Evolutionary conservation across 2,888 invertebrate species (phyloP).

Genomic region (Polydrusus tereticollis): DNA sequence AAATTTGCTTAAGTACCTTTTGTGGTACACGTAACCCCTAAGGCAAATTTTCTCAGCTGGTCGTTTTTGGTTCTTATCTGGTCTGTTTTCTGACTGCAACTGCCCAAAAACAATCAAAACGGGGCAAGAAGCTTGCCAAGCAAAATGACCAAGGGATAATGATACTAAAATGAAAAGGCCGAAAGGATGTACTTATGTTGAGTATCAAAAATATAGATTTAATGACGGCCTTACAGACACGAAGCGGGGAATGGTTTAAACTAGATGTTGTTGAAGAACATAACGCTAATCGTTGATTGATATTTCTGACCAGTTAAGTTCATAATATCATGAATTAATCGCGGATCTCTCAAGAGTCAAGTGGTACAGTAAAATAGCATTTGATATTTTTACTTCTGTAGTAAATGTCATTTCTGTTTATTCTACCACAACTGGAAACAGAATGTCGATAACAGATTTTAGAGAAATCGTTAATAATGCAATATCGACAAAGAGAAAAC

Average conservation of each 20-base stretch:
- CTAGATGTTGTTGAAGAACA: neutral
- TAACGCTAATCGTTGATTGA: neutral
- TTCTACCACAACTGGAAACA: neutral
- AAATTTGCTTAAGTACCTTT: too few relatives aligned
- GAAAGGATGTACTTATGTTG: neutral
- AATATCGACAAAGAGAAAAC: neutral
- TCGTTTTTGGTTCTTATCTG: too few relatives aligned
- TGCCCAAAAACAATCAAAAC: neutral
- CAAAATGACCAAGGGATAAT: neutral
- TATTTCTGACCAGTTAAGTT: neutral
- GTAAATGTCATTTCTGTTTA: neutral
- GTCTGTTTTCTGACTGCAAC: neutral
- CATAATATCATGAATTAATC: neutral
- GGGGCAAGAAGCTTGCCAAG: neutral
- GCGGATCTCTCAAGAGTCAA: neutral
- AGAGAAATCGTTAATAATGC: neutral
- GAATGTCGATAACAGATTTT: neutral
- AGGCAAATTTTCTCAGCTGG: too few relatives aligned
- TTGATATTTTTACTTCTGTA: neutral
- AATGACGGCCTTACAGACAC: neutral
- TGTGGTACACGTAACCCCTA: too few relatives aligned
- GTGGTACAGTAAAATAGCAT: neutral
- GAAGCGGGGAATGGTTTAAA: neutral
- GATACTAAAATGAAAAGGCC: neutral
- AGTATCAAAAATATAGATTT: neutral